These are phyloP conservation scores for Lepus europaeus DNA, from an alignment of 2,113 vertebrate genomes.

Conservation along the genomic window DNA sequence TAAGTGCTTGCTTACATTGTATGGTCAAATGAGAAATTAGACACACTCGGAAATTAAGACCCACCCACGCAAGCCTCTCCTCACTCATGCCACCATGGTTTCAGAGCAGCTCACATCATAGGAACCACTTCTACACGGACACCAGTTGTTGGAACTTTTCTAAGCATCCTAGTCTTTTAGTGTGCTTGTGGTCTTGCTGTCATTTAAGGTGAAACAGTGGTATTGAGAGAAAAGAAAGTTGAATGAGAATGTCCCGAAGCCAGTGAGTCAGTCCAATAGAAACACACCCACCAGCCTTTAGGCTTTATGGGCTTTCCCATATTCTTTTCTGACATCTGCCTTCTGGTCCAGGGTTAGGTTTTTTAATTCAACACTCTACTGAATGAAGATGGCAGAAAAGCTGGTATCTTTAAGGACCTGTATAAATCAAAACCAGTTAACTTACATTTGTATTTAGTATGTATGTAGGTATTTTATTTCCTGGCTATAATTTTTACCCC, in stretches of 20 bases:
- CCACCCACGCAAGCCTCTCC: background rate
- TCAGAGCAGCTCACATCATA: background rate
- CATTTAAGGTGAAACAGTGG: background rate
- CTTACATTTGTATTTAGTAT: background rate
- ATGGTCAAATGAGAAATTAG: background rate
- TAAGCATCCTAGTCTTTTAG: background rate
- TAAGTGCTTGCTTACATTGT: background rate
- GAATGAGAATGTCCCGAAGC: background rate
- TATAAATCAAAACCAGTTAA: slow-evolving; percentile 30
- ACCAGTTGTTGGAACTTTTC: background rate
- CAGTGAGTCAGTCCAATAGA: background rate
- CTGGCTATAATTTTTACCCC: background rate
- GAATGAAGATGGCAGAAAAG: background rate
- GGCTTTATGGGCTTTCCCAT: background rate
- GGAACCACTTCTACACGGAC: background rate
- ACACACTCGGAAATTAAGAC: background rate
- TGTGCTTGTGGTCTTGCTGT: background rate
- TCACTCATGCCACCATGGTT: background rate
- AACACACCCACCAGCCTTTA: background rate
- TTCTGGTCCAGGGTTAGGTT: background rate
- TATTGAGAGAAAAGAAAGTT: background rate
- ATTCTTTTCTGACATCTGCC: background rate
- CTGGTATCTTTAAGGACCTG: background rate
- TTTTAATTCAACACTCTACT: background rate
- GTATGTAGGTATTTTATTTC: background rate